Evolutionary conservation across 2,113 vertebrate genomes (phyloP).

Genomic region (Papio anubis): DNA sequence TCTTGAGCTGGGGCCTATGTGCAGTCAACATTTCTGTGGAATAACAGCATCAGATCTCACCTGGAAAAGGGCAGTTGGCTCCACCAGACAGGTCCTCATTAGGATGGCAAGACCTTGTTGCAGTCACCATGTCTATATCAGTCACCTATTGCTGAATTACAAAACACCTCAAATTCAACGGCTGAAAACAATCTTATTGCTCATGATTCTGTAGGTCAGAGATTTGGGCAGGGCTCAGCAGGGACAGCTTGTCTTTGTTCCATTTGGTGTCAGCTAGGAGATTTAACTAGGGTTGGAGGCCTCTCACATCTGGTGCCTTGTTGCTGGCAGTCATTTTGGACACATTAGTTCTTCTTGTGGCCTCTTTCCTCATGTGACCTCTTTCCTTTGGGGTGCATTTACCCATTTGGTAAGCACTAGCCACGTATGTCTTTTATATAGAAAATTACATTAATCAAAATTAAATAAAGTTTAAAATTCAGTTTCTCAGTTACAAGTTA

Average conservation of each 20-base stretch:
- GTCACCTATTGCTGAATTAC: neutral
- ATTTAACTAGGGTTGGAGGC: neutral
- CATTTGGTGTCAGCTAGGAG: neutral
- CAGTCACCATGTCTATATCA: neutral
- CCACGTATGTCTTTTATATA: neutral
- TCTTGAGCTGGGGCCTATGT: neutral
- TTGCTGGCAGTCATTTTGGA: neutral
- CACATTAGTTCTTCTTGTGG: neutral
- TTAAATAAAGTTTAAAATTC: neutral
- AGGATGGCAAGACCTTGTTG: neutral
- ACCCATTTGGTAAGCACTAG: neutral
- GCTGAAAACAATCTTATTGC: neutral
- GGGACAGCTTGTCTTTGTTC: neutral
- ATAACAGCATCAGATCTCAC: neutral
- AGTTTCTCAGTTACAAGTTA: neutral
- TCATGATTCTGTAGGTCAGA: neutral
- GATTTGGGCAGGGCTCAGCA: neutral
- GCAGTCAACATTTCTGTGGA: neutral
- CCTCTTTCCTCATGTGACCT: no score
- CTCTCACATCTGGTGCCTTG: neutral
- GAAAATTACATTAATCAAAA: neutral
- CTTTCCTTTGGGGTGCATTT: neutral
- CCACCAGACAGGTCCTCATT: neutral
- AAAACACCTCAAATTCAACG: neutral
- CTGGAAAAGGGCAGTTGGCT: neutral